Evolutionary conservation across 2,113 vertebrate genomes (phyloP), one percentile per base, ranked within the genome.

Genomic region (Todiramphus saurophagus): DNA sequence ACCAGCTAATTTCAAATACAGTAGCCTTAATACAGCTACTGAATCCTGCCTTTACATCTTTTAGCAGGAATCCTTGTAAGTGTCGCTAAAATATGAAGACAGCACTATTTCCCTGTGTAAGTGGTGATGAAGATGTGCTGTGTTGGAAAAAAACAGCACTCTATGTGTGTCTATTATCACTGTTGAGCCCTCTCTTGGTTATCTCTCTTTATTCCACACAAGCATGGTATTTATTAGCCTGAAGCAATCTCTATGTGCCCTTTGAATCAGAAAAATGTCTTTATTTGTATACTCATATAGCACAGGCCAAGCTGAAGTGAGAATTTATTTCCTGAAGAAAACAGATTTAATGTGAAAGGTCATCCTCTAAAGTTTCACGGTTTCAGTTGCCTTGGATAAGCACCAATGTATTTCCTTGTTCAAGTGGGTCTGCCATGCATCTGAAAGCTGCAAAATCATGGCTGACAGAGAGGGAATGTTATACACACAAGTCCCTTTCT

Each of bases 321-420:
- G 69, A 96, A 93, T 90, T 96, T 93, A 60, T 84, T 84, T 94
- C 66, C 77, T 79, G 81, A 84, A 72, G 70, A 91, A 82, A 95
- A 81, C 69, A 93, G 68, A 93, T 81, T 75, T 92, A 81, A 96
- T 81, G 79, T 75, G 86, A 94, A 94, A 94, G 79, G 79, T 92
- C 76, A 93, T 92, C 90, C 66, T 94, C 56, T 53, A 19, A 95
- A 94, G 28, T 91, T 94, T 93, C 59, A 89, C 76, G 51, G 60
- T 46, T 94, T 85, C 74, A 56, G 20, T 55, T 83, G 60, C 41
- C 73, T 92, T 89, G 76, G 79, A 64, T 20, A 78, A 94, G 69
- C 60, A 70, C 30, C 53, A 78, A 77, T 28, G 50, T n/a, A 93
- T 66, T 58, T 78, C 51, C 44, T 84, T 78, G 16, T 87, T 63